Evolutionary conservation across 2,797 vertebrate species (phyloP).

Genomic region (Sebastes goodei): DNA sequence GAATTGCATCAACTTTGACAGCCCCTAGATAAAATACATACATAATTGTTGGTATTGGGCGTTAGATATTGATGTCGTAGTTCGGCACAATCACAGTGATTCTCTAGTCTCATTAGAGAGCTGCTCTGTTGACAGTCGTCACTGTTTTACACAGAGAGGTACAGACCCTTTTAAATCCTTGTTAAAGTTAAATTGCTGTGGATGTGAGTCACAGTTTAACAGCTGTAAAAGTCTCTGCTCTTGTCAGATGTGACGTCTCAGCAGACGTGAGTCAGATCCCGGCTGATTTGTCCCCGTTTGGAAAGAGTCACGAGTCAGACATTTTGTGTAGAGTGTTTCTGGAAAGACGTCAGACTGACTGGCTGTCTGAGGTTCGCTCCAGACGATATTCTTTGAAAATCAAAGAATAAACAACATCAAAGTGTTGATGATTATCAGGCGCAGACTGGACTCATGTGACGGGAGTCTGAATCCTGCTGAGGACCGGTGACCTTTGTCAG

Average conservation of each 20-base stretch:
- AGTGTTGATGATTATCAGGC: slow-evolving; percentile 27
- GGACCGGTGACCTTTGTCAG: slow-evolving; percentile 2
- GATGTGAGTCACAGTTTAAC: background rate
- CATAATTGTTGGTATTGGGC: background rate
- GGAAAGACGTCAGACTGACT: background rate
- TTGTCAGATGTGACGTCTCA: slow-evolving; percentile 6
- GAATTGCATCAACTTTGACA: no score
- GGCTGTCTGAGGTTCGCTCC: slow-evolving; percentile 1
- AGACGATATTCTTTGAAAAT: slow-evolving; percentile 21
- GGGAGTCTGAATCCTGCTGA: slow-evolving; percentile 19
- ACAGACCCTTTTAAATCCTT: background rate
- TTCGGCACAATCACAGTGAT: background rate
- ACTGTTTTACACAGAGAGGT: background rate
- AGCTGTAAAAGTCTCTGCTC: slow-evolving; percentile 3
- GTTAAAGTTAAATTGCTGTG: background rate
- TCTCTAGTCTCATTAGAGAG: background rate
- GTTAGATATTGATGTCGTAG: background rate
- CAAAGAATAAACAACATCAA: slow-evolving; percentile 33
- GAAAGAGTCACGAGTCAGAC: slow-evolving; percentile 4
- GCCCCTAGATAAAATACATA: background rate
- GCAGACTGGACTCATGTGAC: background rate
- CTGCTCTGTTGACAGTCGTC: background rate
- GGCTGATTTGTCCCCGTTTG: background rate
- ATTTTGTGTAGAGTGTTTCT: slow-evolving; percentile 21
- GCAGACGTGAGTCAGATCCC: slow-evolving; percentile 26